A percentile compares a stretch with the other conserved stretches of the same genome.
Conservation (phyloP, 35 echinoderm and acorn worm species). For the Acanthaster planci region DNA sequence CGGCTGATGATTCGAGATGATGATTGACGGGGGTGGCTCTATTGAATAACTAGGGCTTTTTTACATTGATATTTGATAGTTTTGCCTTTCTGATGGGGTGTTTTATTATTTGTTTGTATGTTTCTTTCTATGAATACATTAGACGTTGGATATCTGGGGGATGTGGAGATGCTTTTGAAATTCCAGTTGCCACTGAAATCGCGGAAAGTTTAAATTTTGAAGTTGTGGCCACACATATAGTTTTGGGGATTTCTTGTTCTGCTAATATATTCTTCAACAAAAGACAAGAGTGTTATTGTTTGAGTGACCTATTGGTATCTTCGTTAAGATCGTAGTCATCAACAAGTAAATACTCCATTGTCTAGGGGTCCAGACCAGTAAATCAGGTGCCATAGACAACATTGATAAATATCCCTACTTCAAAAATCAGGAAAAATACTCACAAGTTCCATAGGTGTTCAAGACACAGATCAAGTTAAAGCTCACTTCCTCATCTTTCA, state of each 20-base stretch:
- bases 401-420: too few relatives aligned
- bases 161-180: conserved; percentile 2
- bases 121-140: conserved; percentile 65
- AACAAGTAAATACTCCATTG: conserved; percentile 16
- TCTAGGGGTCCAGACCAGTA: too few relatives aligned
- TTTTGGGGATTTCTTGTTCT: too few relatives aligned
- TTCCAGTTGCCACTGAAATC: too few relatives aligned
- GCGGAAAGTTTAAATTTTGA: too few relatives aligned
- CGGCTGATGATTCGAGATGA: conserved; percentile 52
- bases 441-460: too few relatives aligned
- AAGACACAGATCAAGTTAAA: too few relatives aligned
- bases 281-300: conserved; percentile 14
- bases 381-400: too few relatives aligned
- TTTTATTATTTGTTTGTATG: conserved; percentile 55
- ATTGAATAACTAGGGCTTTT: conserved; percentile 28
- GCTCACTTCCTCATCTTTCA: too few relatives aligned
- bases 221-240: too few relatives aligned
- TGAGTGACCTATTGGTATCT: conserved; percentile 18
- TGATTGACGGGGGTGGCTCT: conserved; percentile 49
- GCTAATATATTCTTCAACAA: conserved; percentile 33
- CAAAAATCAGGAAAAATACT: too few relatives aligned
- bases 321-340: conserved; percentile 37
- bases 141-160: conserved; percentile 49
- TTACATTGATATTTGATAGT: background rate
- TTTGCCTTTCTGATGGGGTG: conserved; percentile 44